A percentile compares a stretch with the other conserved stretches of the same genome.
Conservation (phyloP, 2,113 vertebrate genomes). For the cat (Felis catus) region DNA sequence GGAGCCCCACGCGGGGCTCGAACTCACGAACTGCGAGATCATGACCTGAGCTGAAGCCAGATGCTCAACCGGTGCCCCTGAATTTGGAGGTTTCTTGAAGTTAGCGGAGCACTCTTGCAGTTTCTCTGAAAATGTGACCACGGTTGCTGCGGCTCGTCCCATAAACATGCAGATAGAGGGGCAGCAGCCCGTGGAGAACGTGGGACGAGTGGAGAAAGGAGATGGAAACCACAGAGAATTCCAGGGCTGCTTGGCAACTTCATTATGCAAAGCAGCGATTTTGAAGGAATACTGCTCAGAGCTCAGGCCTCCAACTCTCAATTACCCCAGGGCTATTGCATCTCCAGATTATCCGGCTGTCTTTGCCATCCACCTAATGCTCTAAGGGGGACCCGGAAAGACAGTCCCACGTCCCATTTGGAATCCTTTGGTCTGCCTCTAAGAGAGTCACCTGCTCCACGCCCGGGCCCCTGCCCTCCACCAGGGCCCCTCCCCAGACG, state of each 20-base stretch:
- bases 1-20: too few relatives aligned
- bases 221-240: background rate
- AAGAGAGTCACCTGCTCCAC: background rate
- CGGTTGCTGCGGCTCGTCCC: background rate
- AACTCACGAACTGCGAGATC: too few relatives aligned
- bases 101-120: conserved; percentile 15
- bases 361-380: background rate
- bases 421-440: background rate
- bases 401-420: background rate
- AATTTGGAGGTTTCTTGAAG: conserved; percentile 52
- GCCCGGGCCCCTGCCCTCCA: background rate
- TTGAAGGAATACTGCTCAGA: background rate
- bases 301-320: background rate
- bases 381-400: background rate
- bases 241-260: background rate
- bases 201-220: background rate
- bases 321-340: background rate
- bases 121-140: background rate
- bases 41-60: too few relatives aligned
- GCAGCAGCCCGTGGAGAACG: background rate
- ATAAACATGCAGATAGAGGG: background rate
- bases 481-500: background rate
- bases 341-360: background rate
- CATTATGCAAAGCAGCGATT: background rate
- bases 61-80: background rate